phyloP scores from a whole-genome alignment of 2,797 vertebrate species.

The Melanotaenia boesemani region DNA sequence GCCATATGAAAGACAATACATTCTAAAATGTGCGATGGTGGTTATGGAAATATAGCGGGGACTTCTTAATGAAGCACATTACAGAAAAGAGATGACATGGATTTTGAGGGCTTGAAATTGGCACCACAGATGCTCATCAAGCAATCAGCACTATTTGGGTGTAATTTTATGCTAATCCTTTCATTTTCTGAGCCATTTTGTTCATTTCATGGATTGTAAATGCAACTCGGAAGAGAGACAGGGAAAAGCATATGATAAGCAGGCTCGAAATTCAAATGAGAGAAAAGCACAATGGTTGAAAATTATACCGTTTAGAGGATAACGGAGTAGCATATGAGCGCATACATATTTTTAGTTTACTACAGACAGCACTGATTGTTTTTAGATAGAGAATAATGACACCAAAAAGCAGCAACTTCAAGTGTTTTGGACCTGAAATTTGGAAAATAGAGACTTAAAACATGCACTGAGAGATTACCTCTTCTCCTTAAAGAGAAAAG shows the following conservation, averaged over 20 bases:
- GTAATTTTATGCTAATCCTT: conserved; percentile 79
- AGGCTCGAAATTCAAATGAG: conserved; percentile 49
- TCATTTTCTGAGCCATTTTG: conserved; percentile 73
- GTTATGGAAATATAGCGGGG: conserved; percentile 51
- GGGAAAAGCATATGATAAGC: conserved; percentile 45
- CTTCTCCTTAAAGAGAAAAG: not conserved
- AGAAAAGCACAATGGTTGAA: conserved; percentile 17
- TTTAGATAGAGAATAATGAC: conserved; percentile 1
- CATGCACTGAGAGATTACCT: not conserved
- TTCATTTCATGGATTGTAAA: conserved; percentile 71
- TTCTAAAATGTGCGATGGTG: conserved; percentile 28
- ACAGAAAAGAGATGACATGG: conserved; percentile 64
- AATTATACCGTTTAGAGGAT: conserved; percentile 40
- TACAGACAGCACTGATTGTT: conserved; percentile 34
- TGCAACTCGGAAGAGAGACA: conserved; percentile 44
- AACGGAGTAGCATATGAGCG: conserved; percentile 47
- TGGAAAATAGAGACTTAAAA: not conserved
- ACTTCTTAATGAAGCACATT: conserved; percentile 68
- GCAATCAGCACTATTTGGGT: conserved; percentile 71
- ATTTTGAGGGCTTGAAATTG: conserved; percentile 70
- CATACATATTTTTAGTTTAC: conserved; percentile 53
- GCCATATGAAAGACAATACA: conserved; percentile 41
- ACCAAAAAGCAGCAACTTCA: not conserved
- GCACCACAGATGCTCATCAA: conserved; percentile 74
- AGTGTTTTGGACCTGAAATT: not conserved